Evolutionary conservation across 2,797 vertebrate genomes (phyloP).

Genomic region (Cheirogaleus major): DNA sequence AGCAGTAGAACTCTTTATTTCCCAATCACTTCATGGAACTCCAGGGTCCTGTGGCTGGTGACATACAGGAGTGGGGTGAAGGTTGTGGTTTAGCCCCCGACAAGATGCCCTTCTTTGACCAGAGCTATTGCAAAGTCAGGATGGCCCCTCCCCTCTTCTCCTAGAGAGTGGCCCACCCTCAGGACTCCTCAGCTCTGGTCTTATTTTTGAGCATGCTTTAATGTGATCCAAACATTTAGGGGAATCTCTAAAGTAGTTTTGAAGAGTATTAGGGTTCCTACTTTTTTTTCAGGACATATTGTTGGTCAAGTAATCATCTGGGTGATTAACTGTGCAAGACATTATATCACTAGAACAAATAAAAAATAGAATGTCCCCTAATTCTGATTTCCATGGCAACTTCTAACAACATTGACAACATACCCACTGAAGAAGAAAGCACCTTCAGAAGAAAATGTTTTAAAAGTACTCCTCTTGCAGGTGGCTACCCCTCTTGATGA

Average conservation of each 20-base stretch:
- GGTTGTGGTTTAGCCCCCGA: background rate
- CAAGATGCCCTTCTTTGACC: background rate
- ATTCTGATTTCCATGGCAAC: conserved; percentile 44
- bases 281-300: background rate
- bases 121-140: background rate
- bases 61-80: no score
- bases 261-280: background rate
- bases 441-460: background rate
- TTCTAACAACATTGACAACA: background rate
- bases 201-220: background rate
- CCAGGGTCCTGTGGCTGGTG: background rate
- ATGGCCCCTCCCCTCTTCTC: background rate
- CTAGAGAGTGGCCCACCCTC: background rate
- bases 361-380: background rate
- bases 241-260: background rate
- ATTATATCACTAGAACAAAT: background rate
- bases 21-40: background rate
- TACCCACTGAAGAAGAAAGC: background rate
- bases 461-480: background rate
- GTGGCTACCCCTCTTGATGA: background rate
- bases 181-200: background rate
- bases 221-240: background rate
- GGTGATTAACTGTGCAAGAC: background rate
- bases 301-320: background rate
- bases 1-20: background rate